Base-by-base conservation (phyloP, 30 jellyfish, hydroid and myxozoan species). In the Clytia hemisphaerica region DNA sequence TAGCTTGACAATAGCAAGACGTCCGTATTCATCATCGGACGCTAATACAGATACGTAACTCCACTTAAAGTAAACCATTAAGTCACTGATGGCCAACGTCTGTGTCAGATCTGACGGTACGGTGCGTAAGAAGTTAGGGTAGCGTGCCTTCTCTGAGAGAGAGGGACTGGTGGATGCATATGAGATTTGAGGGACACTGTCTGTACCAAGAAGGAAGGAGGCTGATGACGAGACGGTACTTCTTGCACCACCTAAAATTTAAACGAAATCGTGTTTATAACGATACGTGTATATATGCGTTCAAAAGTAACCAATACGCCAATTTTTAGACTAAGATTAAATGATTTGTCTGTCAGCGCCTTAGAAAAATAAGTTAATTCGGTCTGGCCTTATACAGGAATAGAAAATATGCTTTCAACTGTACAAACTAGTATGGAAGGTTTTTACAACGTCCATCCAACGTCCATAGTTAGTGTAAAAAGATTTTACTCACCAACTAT, bases 21-120 rank as follows among this genome's bases (percentile, higher is more conserved):
- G 71, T 27, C 95, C 95, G 47, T 76, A 84, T 44, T 84, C 95
- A 50, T 84, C 95, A 54, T 77, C 91, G 1, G 95, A 77, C 10
- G 95, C 95, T 12, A 84, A 63, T 1, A 84, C 77, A 32, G 58
- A 66, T 1, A 78, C 83, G 67, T 59, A 84, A 34, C 93, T 68
- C 95, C 95, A 84, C 18, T 70, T 48, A 35, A 76, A 84, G 38
- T 46, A 27, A 18, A 47, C 44, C 40, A 84, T 45, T 24, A 84
- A 38, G 29, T 83, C 89, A 4, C 76, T 82, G 27, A 84, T 76
- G 19, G 95, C 95, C 31, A 50, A 60, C 1, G 93, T 87, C 54
- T 84, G 95, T 58, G 77, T 51, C 44, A 55, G 47, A 53, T 84
- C 95, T 24, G 95, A 72, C 5, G 95, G 95, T 12, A 84, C 37